Percentiles rank a stretch among this genome's conserved stretches.
Evolutionary conservation across 1,140 invertebrate genomes (phyloP).

Genomic region (Agrypnia vestita): DNA sequence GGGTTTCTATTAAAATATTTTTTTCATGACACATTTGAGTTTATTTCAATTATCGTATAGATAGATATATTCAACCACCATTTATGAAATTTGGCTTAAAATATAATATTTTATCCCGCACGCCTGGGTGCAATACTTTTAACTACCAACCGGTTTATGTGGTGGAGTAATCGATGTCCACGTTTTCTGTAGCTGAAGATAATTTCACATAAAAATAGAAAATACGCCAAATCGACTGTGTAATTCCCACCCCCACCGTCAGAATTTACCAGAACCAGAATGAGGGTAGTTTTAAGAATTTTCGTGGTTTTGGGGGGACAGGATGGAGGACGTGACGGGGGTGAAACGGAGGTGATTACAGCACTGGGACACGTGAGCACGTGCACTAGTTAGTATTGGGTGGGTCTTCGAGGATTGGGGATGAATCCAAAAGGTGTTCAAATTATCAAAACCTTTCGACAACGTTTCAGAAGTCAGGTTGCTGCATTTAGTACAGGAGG

Average conservation of each 20-base stretch:
- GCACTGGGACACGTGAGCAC: conserved; percentile 50
- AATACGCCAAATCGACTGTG: conserved; percentile 34
- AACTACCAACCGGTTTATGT: no score
- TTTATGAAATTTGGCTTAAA: no score
- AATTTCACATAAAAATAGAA: conserved; percentile 28
- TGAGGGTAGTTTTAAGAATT: neutral
- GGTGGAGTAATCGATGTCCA: conserved; percentile 9
- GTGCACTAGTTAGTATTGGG: conserved; percentile 41
- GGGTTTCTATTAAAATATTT: no score
- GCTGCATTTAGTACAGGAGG: no score
- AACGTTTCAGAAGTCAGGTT: no score
- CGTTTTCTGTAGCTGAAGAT: neutral
- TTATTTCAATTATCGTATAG: no score
- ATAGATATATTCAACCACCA: no score
- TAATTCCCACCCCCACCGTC: conserved; percentile 14
- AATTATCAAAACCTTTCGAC: no score
- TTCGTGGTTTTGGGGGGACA: neutral
- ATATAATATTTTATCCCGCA: no score
- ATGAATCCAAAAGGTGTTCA: neutral
- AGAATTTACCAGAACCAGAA: neutral
- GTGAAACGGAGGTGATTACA: conserved; percentile 58
- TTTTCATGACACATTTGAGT: no score
- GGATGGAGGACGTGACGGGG: conserved; percentile 17
- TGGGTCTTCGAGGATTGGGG: neutral
- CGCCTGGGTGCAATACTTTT: no score